Percentiles rank a stretch among this genome's conserved stretches.
These are phyloP conservation scores for Horisme vitalbata DNA, from an alignment of 2,888 invertebrate species.

Conservation along the genomic window DNA sequence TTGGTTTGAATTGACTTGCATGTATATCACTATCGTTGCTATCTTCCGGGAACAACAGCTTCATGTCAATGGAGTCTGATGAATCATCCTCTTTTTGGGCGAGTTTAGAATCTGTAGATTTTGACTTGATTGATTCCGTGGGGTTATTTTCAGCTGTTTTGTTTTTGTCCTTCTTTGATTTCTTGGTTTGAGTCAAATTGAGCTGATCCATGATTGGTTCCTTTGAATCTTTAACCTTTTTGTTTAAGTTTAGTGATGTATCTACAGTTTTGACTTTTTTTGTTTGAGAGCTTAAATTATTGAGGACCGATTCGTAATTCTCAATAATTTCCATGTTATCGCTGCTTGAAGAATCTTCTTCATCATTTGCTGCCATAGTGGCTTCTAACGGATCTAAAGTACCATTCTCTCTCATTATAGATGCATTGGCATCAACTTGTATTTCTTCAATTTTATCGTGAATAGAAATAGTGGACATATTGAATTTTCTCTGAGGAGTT, in stretches of 20 bases:
- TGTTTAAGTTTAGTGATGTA: constrained; percentile 58
- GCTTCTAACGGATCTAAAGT: constrained; percentile 58
- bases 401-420: constrained; percentile 48
- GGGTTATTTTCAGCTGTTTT: too few relatives aligned
- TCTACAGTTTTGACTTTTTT: constrained; percentile 49
- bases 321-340: constrained; percentile 65
- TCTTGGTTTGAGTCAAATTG: constrained; percentile 62
- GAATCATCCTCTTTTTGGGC: constrained; percentile 41
- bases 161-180: constrained; percentile 39
- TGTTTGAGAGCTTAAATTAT: constrained; percentile 51
- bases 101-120: constrained; percentile 17
- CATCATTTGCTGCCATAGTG: constrained; percentile 38
- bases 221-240: constrained; percentile 48
- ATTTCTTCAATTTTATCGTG: constrained; percentile 56
- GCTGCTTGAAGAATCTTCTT: constrained; percentile 50
- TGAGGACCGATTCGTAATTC: constrained; percentile 65
- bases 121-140: constrained; percentile 25
- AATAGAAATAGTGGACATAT: constrained; percentile 53
- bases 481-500: constrained; percentile 54
- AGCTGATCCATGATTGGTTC: constrained; percentile 61
- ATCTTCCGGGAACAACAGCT: constrained; percentile 67
- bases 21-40: constrained; percentile 54
- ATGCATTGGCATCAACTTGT: constrained; percentile 47
- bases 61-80: constrained; percentile 65
- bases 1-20: constrained; percentile 26